These are phyloP conservation scores for Limonius californicus DNA, from an alignment of 1,140 invertebrate species.

Conservation along the genomic window DNA sequence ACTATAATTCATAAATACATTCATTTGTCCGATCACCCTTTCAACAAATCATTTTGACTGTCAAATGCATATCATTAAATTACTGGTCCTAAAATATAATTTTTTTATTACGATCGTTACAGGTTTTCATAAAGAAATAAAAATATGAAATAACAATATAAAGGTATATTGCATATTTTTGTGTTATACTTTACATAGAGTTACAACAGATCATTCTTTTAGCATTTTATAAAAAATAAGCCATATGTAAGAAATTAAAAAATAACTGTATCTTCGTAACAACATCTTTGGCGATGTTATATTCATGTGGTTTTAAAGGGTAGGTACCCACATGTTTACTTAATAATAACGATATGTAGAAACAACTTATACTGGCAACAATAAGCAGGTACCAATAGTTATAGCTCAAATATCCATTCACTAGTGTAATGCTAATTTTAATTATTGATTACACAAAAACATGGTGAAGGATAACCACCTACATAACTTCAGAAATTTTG, in stretches of 20 bases:
- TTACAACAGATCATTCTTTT: neutral
- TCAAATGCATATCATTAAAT: too few relatives aligned
- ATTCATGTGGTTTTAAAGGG: neutral
- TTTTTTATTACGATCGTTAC: too few relatives aligned
- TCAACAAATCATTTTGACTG: too few relatives aligned
- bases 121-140: neutral
- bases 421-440: too few relatives aligned
- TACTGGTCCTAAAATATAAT: too few relatives aligned
- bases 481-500: too few relatives aligned
- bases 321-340: neutral
- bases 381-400: neutral
- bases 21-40: too few relatives aligned
- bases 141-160: neutral
- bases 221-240: slow-evolving; percentile 14
- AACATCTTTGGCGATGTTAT: neutral
- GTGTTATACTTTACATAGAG: neutral
- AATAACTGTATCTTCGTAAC: neutral
- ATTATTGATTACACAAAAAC: too few relatives aligned
- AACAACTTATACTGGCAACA: neutral
- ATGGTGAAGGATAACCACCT: too few relatives aligned
- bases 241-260: slow-evolving; percentile 13
- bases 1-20: too few relatives aligned
- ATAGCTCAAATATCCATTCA: neutral
- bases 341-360: slow-evolving; percentile 11
- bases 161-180: neutral